These are phyloP conservation scores for Apamea crenata DNA, from an alignment of 2,888 invertebrate species.

Conservation along the genomic window DNA sequence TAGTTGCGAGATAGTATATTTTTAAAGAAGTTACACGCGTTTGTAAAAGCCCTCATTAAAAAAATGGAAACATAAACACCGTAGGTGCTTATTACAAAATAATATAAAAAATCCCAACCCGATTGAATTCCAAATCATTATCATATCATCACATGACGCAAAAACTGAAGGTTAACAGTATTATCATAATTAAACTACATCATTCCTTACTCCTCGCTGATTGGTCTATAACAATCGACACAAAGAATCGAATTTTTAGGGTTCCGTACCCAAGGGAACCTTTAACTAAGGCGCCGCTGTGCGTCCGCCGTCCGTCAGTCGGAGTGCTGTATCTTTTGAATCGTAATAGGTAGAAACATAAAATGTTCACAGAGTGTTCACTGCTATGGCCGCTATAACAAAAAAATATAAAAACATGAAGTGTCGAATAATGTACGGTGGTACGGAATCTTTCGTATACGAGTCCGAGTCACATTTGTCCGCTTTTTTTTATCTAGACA, in stretches of 20 bases:
- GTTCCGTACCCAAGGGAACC: not conserved
- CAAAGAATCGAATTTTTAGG: not conserved
- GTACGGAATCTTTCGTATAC: not conserved
- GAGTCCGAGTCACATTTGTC: not conserved
- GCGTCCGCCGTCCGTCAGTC: not conserved
- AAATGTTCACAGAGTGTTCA: not conserved
- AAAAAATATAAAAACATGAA: not conserved
- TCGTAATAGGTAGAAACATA: not conserved
- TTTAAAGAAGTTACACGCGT: not conserved
- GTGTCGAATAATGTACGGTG: not conserved
- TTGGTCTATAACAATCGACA: conserved; percentile 12
- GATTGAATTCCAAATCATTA: conserved; percentile 17
- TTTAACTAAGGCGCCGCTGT: too few species aligned
- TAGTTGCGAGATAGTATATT: not conserved
- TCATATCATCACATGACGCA: conserved; percentile 21
- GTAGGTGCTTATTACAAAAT: not conserved
- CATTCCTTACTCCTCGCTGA: conserved; percentile 4
- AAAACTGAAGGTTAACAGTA: conserved; percentile 40
- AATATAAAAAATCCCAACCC: not conserved
- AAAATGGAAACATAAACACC: conserved; percentile 4
- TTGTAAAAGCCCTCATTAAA: conserved; percentile 1
- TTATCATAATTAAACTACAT: conserved; percentile 31
- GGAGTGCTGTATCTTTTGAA: not conserved
- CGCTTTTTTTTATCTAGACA: not conserved
- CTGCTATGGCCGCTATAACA: not conserved